These are phyloP conservation scores for Elmis aenea DNA, from an alignment of 2,888 invertebrate genomes.

Conservation along the genomic window DNA sequence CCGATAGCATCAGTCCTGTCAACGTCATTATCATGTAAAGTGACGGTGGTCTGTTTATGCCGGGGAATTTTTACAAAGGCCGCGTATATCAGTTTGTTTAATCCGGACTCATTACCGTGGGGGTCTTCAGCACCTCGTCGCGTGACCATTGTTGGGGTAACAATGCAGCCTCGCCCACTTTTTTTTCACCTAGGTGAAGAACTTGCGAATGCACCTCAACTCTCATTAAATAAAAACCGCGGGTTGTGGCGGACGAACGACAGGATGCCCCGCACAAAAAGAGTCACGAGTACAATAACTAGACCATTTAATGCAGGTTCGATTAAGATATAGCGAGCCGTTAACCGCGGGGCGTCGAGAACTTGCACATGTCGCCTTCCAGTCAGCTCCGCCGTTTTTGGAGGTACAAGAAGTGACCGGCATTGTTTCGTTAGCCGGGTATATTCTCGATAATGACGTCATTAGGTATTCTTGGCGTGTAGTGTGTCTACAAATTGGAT, in stretches of 20 bases:
- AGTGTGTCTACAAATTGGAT: conserved; percentile 23
- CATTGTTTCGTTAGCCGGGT: conserved; percentile 7
- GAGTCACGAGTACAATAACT: conserved; percentile 13
- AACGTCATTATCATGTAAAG: conserved; percentile 22
- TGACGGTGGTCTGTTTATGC: conserved; percentile 20
- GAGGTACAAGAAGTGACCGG: conserved; percentile 7
- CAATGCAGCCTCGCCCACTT: conserved; percentile 14
- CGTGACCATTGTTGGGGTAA: conserved; percentile 19
- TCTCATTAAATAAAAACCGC: conserved; percentile 25
- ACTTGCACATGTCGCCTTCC: conserved; percentile 12
- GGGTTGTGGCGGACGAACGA: conserved; percentile 22
- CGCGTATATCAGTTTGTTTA: conserved; percentile 19
- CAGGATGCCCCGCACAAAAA: conserved; percentile 24
- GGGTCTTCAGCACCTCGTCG: conserved; percentile 21
- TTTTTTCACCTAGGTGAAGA: conserved; percentile 17
- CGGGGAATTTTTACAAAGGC: conserved; percentile 20
- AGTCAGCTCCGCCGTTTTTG: conserved; percentile 7
- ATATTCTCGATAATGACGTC: conserved; percentile 16
- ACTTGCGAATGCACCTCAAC: conserved; percentile 12
- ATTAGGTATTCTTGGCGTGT: conserved; percentile 20
- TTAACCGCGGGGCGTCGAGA: too few species aligned
- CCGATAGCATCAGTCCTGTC: conserved; percentile 19
- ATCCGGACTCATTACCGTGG: conserved; percentile 20
- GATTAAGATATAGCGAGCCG: conserved; percentile 22
- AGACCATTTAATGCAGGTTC: conserved; percentile 10